These are phyloP conservation scores for Typhlichthys eigenmanni DNA, from an alignment of 2,797 vertebrate species.

Conservation along the genomic window DNA sequence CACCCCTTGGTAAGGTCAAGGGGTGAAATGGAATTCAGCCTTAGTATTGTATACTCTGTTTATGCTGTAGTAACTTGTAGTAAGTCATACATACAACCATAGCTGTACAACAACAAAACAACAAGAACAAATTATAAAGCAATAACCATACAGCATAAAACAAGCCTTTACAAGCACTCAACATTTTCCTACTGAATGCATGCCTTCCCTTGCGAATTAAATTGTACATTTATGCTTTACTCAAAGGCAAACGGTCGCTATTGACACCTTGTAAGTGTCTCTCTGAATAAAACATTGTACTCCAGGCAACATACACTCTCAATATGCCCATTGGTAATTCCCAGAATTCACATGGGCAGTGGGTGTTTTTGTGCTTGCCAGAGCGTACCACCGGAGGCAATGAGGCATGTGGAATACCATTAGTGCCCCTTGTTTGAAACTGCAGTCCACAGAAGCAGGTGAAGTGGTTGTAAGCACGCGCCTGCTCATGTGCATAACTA, in stretches of 20 bases:
- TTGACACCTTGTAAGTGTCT: conserved; percentile 10
- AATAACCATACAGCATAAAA: not conserved
- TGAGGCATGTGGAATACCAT: conserved; percentile 67
- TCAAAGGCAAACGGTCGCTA: conserved; percentile 9
- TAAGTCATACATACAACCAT: too few relatives aligned
- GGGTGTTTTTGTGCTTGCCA: conserved; percentile 58
- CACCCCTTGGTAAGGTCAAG: too few relatives aligned
- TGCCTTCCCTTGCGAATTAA: not conserved
- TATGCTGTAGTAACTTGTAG: too few relatives aligned
- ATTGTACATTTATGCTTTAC: not conserved
- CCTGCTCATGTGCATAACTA: conserved; percentile 54
- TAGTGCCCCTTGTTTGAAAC: conserved; percentile 58
- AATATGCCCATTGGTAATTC: conserved; percentile 43
- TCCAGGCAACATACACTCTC: conserved; percentile 1
- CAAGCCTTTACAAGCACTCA: not conserved
- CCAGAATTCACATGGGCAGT: conserved; percentile 40
- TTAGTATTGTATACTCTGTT: too few relatives aligned
- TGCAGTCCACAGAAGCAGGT: conserved; percentile 18
- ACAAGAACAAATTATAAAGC: too few relatives aligned
- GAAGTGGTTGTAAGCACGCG: conserved; percentile 2
- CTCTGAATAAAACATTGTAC: conserved; percentile 27
- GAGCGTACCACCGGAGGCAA: conserved; percentile 61
- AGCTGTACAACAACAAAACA: too few relatives aligned
- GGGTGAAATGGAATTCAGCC: too few relatives aligned
- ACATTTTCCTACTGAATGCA: not conserved